Evolutionary conservation across 2,113 vertebrate genomes (phyloP), one percentile per base, ranked within the genome.

Genomic region (Megaleporinus macrocephalus): DNA sequence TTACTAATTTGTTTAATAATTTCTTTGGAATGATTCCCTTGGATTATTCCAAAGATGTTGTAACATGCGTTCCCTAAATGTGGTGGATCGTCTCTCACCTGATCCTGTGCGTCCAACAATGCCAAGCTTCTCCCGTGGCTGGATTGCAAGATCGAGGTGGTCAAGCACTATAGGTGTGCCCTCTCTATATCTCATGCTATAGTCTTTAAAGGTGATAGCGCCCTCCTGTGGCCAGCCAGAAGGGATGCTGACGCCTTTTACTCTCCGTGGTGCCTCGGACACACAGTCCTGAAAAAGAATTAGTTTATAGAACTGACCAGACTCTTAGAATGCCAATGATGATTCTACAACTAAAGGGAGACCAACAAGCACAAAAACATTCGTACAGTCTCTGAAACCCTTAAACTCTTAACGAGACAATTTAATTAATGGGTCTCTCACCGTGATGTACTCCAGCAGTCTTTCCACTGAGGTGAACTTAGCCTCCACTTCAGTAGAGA

Each of bases 31-130:
- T n/a, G n/a, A n/a, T n/a, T n/a, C n/a, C n/a, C n/a, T n/a, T n/a
- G n/a, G n/a, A n/a, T n/a, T n/a, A n/a, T n/a, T n/a, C n/a, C n/a
- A n/a, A n/a, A n/a, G n/a, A n/a, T n/a, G n/a, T n/a, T n/a, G n/a
- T n/a, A n/a, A n/a, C n/a, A n/a, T n/a, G n/a, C n/a, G n/a, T n/a
- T n/a, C 41, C 41, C 9, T 44, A 44, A 69, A 41, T 1, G 27
- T 15, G 33, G 26, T 10, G 7, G 1, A 41, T 1, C 15, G 13
- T 3, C 1, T 61, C 81, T 83, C 89, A 96, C 93, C 95, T 15
- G 94, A 96, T 15, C 91, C 90, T 0, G 92, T 95, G 71, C 93
- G 93, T 88, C 95, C 95, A 33, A 96, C 93, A n/a, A 96, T 95
- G 44, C 95, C 95, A 13, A 96, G 84, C 10, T 93, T 95, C 91